Percentiles rank a stretch among this genome's conserved stretches.
phyloP scores from a whole-genome alignment of 2,113 vertebrate genomes.

The Rana temporaria region DNA sequence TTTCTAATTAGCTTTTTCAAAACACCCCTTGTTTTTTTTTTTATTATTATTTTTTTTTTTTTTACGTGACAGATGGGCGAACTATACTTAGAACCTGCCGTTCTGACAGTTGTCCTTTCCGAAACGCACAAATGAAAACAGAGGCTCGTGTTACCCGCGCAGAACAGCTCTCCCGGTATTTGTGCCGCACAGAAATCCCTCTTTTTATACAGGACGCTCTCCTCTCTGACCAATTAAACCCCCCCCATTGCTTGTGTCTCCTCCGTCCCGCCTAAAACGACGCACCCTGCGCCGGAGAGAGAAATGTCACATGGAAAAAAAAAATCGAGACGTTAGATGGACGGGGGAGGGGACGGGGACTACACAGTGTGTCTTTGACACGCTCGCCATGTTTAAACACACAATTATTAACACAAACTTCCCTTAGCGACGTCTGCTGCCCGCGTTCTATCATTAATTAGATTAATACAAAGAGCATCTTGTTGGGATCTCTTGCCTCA shows the following conservation, averaged over 20 bases:
- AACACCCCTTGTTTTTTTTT: neutral
- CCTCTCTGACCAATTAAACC: neutral
- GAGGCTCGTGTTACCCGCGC: slow-evolving; percentile 5
- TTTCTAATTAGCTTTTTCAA: slow-evolving; percentile 12
- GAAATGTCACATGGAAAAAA: slow-evolving; percentile 34
- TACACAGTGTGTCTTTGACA: slow-evolving; percentile 36
- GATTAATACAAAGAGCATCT: slow-evolving; percentile 78
- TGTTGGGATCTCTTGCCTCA: slow-evolving; percentile 69
- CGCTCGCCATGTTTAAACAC: slow-evolving; percentile 63
- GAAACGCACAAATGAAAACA: slow-evolving; percentile 5
- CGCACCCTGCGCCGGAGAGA: neutral
- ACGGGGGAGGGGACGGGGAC: neutral
- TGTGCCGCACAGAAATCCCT: neutral
- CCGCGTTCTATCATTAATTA: slow-evolving; percentile 72
- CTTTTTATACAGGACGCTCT: neutral
- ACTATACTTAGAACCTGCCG: slow-evolving; percentile 6
- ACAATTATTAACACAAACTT: slow-evolving; percentile 71
- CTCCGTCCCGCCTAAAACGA: neutral
- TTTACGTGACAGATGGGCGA: slow-evolving; percentile 3
- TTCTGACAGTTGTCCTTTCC: slow-evolving; percentile 23
- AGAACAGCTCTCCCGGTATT: slow-evolving; percentile 7
- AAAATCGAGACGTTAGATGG: slow-evolving; percentile 2
- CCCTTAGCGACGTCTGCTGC: slow-evolving; percentile 66
- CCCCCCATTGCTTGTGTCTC: neutral
- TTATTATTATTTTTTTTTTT: no score